Conservation (phyloP, 2,113 vertebrate species). For the Nibea coibor region DNA sequence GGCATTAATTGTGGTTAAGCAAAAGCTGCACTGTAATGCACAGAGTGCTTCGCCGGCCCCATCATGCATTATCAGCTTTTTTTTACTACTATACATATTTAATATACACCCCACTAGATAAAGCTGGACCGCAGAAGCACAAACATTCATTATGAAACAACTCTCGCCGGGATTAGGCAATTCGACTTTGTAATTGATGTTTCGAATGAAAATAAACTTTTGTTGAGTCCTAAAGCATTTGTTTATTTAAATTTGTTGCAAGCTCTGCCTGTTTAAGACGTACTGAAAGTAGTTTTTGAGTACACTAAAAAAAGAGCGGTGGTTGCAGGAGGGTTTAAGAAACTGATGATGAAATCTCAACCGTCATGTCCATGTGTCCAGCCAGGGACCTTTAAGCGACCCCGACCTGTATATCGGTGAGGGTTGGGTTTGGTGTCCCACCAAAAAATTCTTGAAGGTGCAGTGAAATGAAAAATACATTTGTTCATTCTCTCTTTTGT, state of each 20-base stretch:
- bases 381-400: too few relatives aligned
- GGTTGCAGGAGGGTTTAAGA: not conserved
- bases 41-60: constrained; percentile 59
- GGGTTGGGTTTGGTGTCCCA: too few relatives aligned
- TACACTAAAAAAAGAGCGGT: not conserved
- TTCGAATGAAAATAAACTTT: not conserved
- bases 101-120: constrained; percentile 29
- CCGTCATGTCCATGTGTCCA: not conserved
- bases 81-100: constrained; percentile 61
- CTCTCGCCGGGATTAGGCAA: not conserved
- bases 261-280: not conserved
- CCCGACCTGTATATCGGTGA: too few relatives aligned
- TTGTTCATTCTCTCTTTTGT: too few relatives aligned
- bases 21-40: constrained; percentile 55
- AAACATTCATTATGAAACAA: constrained; percentile 10
- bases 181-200: not conserved
- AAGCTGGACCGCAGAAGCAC: constrained; percentile 13
- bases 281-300: not conserved
- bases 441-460: too few relatives aligned
- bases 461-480: too few relatives aligned
- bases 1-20: constrained; percentile 70
- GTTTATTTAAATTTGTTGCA: not conserved
- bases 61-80: constrained; percentile 65
- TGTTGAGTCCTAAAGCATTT: not conserved
- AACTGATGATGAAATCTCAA: not conserved